Evolutionary conservation across 2,797 vertebrate species (phyloP).

Genomic region (Bovichtus variegatus): DNA sequence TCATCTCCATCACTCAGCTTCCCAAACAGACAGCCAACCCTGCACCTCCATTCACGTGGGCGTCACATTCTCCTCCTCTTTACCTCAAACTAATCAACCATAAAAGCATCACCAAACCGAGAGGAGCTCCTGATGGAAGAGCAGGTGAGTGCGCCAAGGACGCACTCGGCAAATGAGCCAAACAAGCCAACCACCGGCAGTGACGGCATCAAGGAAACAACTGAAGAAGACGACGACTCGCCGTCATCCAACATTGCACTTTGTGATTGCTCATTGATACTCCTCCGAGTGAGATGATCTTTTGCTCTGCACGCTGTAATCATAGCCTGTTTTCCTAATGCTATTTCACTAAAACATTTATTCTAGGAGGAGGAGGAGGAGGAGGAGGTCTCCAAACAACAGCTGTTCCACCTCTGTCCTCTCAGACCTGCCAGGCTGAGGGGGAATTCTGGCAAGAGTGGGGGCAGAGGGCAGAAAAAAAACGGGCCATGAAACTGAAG

Average conservation of each 20-base stretch:
- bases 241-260: conserved; percentile 43
- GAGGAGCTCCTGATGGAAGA: conserved; percentile 19
- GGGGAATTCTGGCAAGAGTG: conserved; percentile 19
- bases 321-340: conserved; percentile 49
- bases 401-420: conserved; percentile 74
- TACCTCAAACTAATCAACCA: conserved; percentile 33
- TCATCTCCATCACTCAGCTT: neutral
- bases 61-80: neutral
- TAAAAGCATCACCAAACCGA: conserved; percentile 34
- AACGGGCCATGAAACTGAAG: conserved; percentile 59
- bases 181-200: conserved; percentile 3
- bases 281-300: conserved; percentile 39
- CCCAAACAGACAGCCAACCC: neutral
- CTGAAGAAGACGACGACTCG: neutral
- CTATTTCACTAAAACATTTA: conserved; percentile 64
- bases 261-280: conserved; percentile 61
- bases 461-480: neutral
- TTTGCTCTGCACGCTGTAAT: conserved; percentile 19
- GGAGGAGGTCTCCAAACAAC: conserved; percentile 45
- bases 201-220: neutral
- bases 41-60: neutral
- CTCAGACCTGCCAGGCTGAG: conserved; percentile 41
- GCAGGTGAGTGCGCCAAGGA: conserved; percentile 29
- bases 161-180: conserved; percentile 60
- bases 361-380: conserved; percentile 18